These are phyloP conservation scores for Sarcophaga subvicina DNA, from an alignment of 2,888 invertebrate species.

Conservation along the genomic window DNA sequence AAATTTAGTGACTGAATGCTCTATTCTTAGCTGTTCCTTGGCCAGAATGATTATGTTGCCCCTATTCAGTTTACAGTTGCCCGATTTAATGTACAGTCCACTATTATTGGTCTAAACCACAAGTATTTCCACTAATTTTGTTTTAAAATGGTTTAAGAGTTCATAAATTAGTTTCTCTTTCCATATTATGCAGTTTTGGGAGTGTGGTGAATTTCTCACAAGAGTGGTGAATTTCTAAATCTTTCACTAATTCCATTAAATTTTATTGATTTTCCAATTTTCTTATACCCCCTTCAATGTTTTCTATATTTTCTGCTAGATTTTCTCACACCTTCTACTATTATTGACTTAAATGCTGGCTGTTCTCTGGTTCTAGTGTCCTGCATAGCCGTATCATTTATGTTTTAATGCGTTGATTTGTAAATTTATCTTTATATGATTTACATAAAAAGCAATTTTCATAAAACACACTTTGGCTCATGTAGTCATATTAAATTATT, in stretches of 20 bases:
- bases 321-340: slow-evolving; percentile 63
- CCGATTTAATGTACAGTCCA: too few relatives aligned
- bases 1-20: too few relatives aligned
- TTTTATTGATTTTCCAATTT: not conserved
- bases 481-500: slow-evolving; percentile 78
- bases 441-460: slow-evolving; percentile 72
- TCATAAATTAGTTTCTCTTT: not conserved
- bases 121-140: too few relatives aligned
- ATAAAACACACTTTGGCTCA: slow-evolving; percentile 70
- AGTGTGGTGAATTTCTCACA: slow-evolving; percentile 21
- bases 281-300: not conserved
- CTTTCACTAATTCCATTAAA: not conserved
- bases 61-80: too few relatives aligned
- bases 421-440: slow-evolving; percentile 74
- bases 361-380: slow-evolving; percentile 4
- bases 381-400: slow-evolving; percentile 57
- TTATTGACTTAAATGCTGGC: not conserved
- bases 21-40: too few relatives aligned
- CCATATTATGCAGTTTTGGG: not conserved
- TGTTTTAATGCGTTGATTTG: slow-evolving; percentile 72
- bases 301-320: not conserved
- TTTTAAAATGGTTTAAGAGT: too few relatives aligned
- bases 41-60: too few relatives aligned
- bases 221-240: slow-evolving; percentile 6
- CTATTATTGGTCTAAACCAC: too few relatives aligned